Base-by-base conservation (phyloP, 2,797 vertebrate genomes). In the Siniperca obscura region DNA sequence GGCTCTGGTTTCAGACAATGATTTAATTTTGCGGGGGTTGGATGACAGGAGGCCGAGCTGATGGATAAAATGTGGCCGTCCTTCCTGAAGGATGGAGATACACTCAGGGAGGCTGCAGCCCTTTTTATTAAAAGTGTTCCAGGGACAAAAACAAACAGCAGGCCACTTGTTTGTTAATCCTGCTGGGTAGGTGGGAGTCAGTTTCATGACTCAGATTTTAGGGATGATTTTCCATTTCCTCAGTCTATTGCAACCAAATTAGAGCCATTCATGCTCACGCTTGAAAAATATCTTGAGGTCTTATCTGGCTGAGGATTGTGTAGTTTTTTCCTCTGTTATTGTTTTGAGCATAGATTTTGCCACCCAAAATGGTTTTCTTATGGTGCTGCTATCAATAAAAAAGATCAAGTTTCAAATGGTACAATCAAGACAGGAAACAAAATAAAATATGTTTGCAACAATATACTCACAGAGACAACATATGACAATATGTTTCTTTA, bases 1-100 rank as follows among this genome's bases (percentile, higher is more conserved):
- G 90, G 93, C 95, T 97, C 96, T 95, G 94, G 95, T 97, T 97
- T 97, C 96, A 95, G 94, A 95, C 93, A 95, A 95, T 96, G 96
- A 96, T 96, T 96, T 94, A 94, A 96, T 96, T 96, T 95, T 67
- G 92, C 83, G 38, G 88, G 89, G 92, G 91, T 94, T 94, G 91
- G 95, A 96, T 95, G 95, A 96, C 95, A 96, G 92, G 93, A 95
- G 94, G 92, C 87, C 34, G 82, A 90, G 92, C 93, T 95, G 95
- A 95, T 94, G 91, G 93, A 93, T 94, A 92, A 94, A 95, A 94
- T 91, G 91, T 88, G 91, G 70, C 91, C 60, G 82, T 91, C 90
- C 90, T 93, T 95, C 93, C 91, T 95, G 90, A 94, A 94, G 91
- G 92, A 95, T 91, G 88, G 83, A 94, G 88, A 95, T 89, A 86